Conservation (phyloP, 2,797 vertebrate species). For the Tenualosa thibaudeaui region DNA sequence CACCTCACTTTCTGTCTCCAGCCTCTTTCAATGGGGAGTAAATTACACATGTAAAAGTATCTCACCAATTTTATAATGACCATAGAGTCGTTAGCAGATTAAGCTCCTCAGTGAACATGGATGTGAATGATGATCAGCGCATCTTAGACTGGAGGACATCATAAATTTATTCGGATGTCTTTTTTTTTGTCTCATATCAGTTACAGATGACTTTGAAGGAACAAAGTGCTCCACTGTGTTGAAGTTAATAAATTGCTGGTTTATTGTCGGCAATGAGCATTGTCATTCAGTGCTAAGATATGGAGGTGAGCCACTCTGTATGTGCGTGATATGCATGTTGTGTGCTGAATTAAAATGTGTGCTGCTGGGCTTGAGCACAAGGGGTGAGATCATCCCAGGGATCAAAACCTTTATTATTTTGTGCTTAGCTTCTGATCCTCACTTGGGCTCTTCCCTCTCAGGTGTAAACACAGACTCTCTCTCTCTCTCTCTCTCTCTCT, state of each 20-base stretch:
- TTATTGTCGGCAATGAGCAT: conserved; percentile 11
- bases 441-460: not conserved
- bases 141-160: conserved; percentile 3
- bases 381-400: not conserved
- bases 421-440: conserved; percentile 3
- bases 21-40: not conserved
- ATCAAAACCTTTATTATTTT: conserved; percentile 24
- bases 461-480: not conserved
- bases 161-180: not conserved
- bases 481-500: too few relatives aligned
- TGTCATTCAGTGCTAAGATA: conserved; percentile 4
- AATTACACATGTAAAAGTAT: conserved; percentile 10
- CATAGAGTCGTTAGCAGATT: conserved; percentile 13
- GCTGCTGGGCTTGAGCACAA: not conserved
- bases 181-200: not conserved
- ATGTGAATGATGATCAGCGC: conserved; percentile 2
- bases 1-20: not conserved
- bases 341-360: not conserved
- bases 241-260: conserved; percentile 16
- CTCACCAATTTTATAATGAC: conserved; percentile 14
- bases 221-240: not conserved
- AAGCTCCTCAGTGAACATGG: not conserved
- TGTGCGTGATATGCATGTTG: not conserved
- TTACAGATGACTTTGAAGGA: not conserved
- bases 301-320: not conserved